Base-by-base conservation (phyloP, 2,797 vertebrate species). In the Eulemur rubriventer region DNA sequence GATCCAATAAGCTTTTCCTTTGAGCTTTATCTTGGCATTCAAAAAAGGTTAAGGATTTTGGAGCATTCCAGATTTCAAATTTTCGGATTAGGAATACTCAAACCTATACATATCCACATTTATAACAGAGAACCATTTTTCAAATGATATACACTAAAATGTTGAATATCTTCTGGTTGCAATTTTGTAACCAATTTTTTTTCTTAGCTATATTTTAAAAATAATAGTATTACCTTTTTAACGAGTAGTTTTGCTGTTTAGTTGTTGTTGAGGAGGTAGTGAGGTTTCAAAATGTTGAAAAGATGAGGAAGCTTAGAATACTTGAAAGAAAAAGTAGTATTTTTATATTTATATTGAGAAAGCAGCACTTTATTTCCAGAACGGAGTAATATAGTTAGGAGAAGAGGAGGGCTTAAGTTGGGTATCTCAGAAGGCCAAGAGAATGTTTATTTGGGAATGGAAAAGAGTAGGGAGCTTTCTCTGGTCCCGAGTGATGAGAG, bases 281-380 rank as follows among this genome's bases (percentile, higher is more conserved):
- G 33, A 7, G 33, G 20, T 75, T 93, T 67, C 28, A 61, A 69
- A 86, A 72, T 61, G 59, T 73, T 72, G 55, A 14, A 33, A 6
- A 89, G 41, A 11, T 84, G n/a, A 63, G 43, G 3, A 79, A 89
- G 3, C 88, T 93, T 67, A 61, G 55, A 89, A 22, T 87, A 67
- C 24, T 85, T 79, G 63, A 80, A 78, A 48, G 69, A 82, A 78
- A 89, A 96, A 70, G 48, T 48, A 48, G 11, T 93, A 43, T 92
- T 89, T 86, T 88, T 28, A 22, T 92, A 75, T 50, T 84, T 78
- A 43, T 30, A 9, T 46, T 85, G 43, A 61, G 35, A 81, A 89
- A 57, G 20, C 41, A 85, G 30, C 41, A 26, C 35, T 88, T 81
- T 61, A 28, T 95, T 93, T 94, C 43, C 48, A 67, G 67, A 84